Base-by-base conservation (phyloP, 2,113 vertebrate species). In the Mirza zaza region DNA sequence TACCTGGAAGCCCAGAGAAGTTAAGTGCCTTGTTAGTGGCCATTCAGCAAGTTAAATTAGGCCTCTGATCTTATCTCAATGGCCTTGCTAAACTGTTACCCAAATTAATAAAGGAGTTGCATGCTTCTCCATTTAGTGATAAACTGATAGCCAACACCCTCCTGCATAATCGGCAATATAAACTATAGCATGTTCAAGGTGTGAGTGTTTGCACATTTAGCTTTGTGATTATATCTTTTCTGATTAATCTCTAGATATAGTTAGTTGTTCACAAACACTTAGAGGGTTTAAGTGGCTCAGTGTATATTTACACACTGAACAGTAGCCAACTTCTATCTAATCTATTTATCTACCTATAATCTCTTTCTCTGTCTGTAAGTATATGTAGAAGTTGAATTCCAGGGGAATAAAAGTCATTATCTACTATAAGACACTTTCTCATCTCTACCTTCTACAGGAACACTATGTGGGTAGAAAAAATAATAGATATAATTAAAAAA, bases 31-130 rank as follows among this genome's bases (percentile, higher is more conserved):
- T 71, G 1, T 75, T 96, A 42, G 23, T 80, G 59, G 90, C 68
- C 67, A 39, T 79, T 94, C 42, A 34, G 48, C 86, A 95, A 86
- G 77, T 93, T 92, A 85, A 94, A 77, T 89, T 96, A 89, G 86
- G 67, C 63, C 67, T 94, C 89, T 65, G 84, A 79, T 97, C 59
- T 79, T 89, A 91, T 83, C 77, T 90, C 12, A 4, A 70, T 91
- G 73, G 48, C 70, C 45, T 86, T 82, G 86, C 39, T 86, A 85
- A 94, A 93, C 59, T 76, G 10, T 83, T 97, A 92, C n/a, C 73
- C 50, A 82, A 70, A 86, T 94, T 94, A 97, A 92, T 95, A 94
- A 91, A 89, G 34, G 45, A 57, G 9, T 61, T 79, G 13, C 15
- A 52, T 93, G 77, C 50, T 79, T 73, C 73, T 87, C 42, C 29